Evolutionary conservation across 2,888 invertebrate genomes (phyloP), one percentile per base, ranked within the genome.

Genomic region (Cyrtodaria siliqua): DNA sequence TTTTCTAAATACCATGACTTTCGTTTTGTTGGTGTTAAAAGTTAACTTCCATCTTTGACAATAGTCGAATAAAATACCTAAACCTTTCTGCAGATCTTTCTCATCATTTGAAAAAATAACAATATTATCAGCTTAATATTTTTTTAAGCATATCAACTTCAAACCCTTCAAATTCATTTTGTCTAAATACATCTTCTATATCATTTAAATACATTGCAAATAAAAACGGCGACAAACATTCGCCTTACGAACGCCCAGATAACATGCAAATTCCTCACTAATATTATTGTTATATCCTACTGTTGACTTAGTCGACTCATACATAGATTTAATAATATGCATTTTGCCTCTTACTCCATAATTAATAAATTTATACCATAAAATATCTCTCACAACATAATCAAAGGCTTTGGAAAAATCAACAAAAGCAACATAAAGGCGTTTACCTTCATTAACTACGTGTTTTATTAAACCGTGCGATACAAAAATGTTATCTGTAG

Each of bases 341-440:
- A 47, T 52, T 55, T 57, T 62, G 2, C 68, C 67, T 16, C 66
- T 40, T 6, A 74, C 44, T 6, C 24, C 42, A 9, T 55, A 20
- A 20, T 24, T 57, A 40, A 74, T 44, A 49, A 74, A 40, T 57
- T 74, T 74, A n/a, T 49, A 42, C 67, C 73, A 73, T 14, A 68
- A 49, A 29, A 33, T 67, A 4, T 44, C 59, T 14, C 68, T 44
- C 24, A 60, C 49, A 29, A 74, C 68, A 26, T 44, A 56, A 33
- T 68, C 62, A 53, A 74, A 74, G 3, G 68, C 74, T 47, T 68
- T 73, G 18, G 16, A 47, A 27, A 73, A 73, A 55, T 66, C 55
- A 29, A 62, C 55, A 62, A 73, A 67, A 0, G 53, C 56, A 42
- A 49, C 60, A 27, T 33, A 27, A 56, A 27, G 68, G 18, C 29